Conservation (phyloP, 2,888 invertebrate genomes). For the Tetramorium bicarinatum region DNA sequence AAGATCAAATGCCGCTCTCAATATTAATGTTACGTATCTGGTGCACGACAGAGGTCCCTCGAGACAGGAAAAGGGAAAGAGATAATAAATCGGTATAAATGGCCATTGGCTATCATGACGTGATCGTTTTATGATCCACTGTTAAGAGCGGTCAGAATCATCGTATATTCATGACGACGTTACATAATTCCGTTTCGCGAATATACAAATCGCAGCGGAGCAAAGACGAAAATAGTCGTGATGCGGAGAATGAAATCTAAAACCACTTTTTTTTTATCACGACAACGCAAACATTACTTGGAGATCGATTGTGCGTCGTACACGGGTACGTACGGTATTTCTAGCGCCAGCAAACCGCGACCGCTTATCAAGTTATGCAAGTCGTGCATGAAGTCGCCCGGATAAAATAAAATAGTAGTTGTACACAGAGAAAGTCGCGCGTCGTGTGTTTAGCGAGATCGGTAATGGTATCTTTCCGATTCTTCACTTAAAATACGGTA, state of each 20-base stretch:
- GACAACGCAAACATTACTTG: conserved; percentile 11
- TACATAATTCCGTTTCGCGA: conserved; percentile 33
- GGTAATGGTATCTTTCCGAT: conserved; percentile 58
- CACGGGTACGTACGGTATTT: conserved; percentile 4
- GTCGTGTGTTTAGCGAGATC: conserved; percentile 53
- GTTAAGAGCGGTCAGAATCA: conserved; percentile 35
- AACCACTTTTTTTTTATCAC: conserved; percentile 5
- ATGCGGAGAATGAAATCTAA: conserved; percentile 46
- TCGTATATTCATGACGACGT: conserved; percentile 6
- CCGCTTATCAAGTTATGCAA: conserved; percentile 69
- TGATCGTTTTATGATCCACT: conserved; percentile 30
- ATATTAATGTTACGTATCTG: background rate
- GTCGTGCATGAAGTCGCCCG: conserved; percentile 52
- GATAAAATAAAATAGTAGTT: conserved; percentile 55
- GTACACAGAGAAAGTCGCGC: conserved; percentile 67
- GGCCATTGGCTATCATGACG: conserved; percentile 1
- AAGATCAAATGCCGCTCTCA: background rate
- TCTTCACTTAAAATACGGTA: conserved; percentile 50
- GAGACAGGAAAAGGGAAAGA: background rate
- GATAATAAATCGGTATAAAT: conserved; percentile 35
- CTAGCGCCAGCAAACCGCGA: conserved; percentile 56
- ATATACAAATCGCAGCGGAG: conserved; percentile 23
- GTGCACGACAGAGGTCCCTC: conserved; percentile 12
- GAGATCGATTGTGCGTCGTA: conserved; percentile 15
- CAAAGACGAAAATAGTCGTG: conserved; percentile 39